Evolutionary conservation across 2,113 vertebrate genomes (phyloP).

Genomic region (Aviceda subcristata): DNA sequence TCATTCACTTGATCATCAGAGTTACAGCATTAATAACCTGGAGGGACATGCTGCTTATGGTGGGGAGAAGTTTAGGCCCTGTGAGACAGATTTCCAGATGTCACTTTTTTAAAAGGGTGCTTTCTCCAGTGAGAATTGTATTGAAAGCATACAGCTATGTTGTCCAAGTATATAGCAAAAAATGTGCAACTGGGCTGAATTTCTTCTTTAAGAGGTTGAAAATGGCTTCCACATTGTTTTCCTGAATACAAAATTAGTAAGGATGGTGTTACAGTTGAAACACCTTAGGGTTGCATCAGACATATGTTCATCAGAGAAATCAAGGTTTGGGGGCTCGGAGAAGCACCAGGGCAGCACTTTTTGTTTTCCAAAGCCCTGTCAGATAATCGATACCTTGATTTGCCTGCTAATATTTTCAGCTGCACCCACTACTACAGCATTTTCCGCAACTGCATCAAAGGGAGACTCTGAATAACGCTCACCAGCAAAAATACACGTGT

Average conservation of each 20-base stretch:
- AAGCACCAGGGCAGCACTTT: not conserved
- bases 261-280: not conserved
- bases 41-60: not conserved
- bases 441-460: not conserved
- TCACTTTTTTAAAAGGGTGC: not conserved
- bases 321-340: accelerated
- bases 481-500: not conserved
- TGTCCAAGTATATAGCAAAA: not conserved
- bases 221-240: not conserved
- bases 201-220: not conserved
- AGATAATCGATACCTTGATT: not conserved
- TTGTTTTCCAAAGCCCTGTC: not conserved
- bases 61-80: not conserved
- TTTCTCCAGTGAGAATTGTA: not conserved
- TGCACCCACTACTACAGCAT: not conserved
- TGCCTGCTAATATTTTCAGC: not conserved
- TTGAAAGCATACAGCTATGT: not conserved
- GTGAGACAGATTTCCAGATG: not conserved
- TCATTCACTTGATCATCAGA: not conserved
- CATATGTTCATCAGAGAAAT: not conserved
- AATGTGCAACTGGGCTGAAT: not conserved
- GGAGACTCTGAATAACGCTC: not conserved
- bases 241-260: not conserved
- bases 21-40: not conserved
- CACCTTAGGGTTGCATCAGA: not conserved